Evolutionary conservation across 2,113 vertebrate species (phyloP).

Genomic region (Poicephalus meyeri): DNA sequence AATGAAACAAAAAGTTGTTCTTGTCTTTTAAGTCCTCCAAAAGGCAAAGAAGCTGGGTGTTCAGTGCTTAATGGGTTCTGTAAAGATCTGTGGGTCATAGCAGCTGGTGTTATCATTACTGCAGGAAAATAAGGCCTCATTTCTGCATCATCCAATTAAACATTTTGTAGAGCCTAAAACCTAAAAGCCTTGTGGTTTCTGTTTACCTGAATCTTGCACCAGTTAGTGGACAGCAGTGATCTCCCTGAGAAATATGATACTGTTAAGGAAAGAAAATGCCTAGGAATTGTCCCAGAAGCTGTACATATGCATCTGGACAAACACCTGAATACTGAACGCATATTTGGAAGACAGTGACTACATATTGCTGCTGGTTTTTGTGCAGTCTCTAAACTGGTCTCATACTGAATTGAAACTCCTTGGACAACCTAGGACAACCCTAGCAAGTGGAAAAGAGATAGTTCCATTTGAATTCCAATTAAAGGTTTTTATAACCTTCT

Average conservation of each 20-base stretch:
- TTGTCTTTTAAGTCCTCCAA: not conserved
- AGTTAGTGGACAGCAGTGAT: not conserved
- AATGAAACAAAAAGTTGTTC: not conserved
- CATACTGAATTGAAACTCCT: not conserved
- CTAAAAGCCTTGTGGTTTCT: not conserved
- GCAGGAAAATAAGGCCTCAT: not conserved
- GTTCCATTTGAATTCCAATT: not conserved
- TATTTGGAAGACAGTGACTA: not conserved
- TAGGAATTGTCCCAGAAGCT: not conserved
- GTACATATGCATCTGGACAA: not conserved
- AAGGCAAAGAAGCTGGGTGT: not conserved
- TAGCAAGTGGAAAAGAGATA: not conserved
- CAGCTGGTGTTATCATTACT: not conserved
- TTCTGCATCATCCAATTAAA: not conserved
- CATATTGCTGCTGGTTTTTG: not conserved
- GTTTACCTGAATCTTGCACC: not conserved
- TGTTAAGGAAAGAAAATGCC: not conserved
- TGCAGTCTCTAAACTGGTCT: not conserved
- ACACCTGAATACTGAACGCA: rapidly evolving
- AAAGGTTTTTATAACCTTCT: not conserved
- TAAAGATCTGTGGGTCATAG: not conserved
- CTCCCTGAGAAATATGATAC: not conserved
- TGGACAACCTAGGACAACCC: not conserved
- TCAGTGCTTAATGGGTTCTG: not conserved
- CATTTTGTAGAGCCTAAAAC: not conserved